Base-by-base conservation (phyloP, 92 coral and sea anemone genomes). In the Bergia sp. region DNA sequence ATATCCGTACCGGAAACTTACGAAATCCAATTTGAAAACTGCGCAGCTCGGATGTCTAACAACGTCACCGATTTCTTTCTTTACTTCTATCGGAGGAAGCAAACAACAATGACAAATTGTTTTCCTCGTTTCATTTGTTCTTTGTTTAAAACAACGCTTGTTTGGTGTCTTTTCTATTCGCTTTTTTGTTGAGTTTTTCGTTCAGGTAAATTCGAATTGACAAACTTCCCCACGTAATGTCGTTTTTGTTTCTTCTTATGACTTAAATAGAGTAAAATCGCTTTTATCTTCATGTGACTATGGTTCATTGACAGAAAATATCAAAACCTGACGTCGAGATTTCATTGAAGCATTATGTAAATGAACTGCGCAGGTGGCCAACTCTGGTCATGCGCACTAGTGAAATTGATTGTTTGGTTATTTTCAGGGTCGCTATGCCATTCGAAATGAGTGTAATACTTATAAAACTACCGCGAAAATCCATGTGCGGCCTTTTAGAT, bases 401-500 rank as follows among this genome's bases (percentile, higher is more conserved):
- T 0, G 11, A 57, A 15, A 13, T 3, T 47, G 43, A 38, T 84
- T 84, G 87, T 84, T 84, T 84, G 43, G 41, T 37, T 84, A 37
- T 0, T 29, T 7, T 36, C 37, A 58, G 45, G 87, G 87, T 84
- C 87, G 39, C 79, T 43, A 38, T 45, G 38, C 79, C 67, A 29
- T 71, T 84, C 44, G 23, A 79, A 67, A 71, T 74, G 41, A 88
- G 47, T 79, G 37, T 65, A 66, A 65, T 79, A 79, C 64, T 65
- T 38, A 36, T 80, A 88, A 80, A 88, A 79, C 78, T 81, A 44
- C 86, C 85, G 61, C 61, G 85, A 67, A 61, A 58, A 79, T 43
- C 73, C 18, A 58, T 86, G 89, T 57, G 82, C 76, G 75, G 82
- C 64, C 37, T n/a, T 20, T 84, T 1, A 84, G 87, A 71, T 71